phyloP scores from a whole-genome alignment of 2,113 vertebrate species.

The Papio anubis region DNA sequence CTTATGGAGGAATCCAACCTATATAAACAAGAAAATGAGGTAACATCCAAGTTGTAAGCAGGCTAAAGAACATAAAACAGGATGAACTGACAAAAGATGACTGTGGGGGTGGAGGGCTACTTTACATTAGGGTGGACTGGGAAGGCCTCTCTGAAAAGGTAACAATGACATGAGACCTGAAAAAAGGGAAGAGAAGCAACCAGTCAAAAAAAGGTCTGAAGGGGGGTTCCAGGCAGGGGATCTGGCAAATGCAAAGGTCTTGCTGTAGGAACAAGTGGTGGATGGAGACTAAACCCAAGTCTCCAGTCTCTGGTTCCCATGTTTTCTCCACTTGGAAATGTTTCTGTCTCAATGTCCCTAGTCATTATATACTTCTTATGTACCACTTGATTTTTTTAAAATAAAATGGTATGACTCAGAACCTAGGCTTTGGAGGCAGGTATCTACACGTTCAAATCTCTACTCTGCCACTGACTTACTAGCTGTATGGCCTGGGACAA shows the following conservation, averaged over 20 bases:
- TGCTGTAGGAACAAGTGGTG: background rate
- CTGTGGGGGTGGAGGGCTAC: background rate
- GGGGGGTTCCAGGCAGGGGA: background rate
- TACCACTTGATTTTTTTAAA: background rate
- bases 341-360: background rate
- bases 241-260: background rate
- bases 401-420: conserved; percentile 1
- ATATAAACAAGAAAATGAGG: background rate
- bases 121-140: background rate
- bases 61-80: background rate
- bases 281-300: background rate
- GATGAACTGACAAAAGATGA: background rate
- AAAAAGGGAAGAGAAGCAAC: background rate
- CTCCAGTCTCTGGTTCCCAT: background rate
- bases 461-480: background rate
- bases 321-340: background rate
- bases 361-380: background rate
- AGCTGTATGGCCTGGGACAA: background rate
- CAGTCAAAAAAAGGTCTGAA: background rate
- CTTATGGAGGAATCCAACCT: background rate
- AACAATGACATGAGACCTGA: background rate
- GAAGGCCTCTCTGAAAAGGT: conserved; percentile 34
- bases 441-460: background rate
- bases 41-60: background rate
- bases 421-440: background rate